A percentile compares a stretch with the other conserved stretches of the same genome.
phyloP scores from a whole-genome alignment of 2,113 vertebrate species.

The Anser cygnoides region DNA sequence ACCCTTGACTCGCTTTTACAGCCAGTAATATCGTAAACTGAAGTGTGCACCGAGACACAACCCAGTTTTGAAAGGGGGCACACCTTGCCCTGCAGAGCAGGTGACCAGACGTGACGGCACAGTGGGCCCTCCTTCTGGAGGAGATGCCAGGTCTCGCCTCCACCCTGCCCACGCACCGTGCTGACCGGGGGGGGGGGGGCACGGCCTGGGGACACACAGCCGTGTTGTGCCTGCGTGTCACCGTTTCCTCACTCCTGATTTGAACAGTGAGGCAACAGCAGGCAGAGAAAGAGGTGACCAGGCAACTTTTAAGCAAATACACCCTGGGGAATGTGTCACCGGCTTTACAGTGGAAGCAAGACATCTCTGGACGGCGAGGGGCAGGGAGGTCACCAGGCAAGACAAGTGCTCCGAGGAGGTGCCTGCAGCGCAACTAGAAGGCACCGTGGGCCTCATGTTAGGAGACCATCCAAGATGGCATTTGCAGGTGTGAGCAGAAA shows the following conservation, averaged over 20 bases:
- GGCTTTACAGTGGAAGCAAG: neutral
- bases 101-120: neutral
- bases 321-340: neutral
- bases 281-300: neutral
- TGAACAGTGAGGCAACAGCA: neutral
- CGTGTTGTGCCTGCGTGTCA: neutral
- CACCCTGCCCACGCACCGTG: neutral
- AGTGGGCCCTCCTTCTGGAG: neutral
- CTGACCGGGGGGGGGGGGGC: neutral
- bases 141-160: neutral
- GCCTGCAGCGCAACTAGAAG: neutral
- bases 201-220: fast-evolving
- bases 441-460: neutral
- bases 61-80: neutral
- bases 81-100: neutral
- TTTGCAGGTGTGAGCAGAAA: neutral
- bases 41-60: neutral
- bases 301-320: neutral
- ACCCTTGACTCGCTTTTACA: neutral
- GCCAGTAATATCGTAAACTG: neutral
- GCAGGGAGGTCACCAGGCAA: neutral
- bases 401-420: fast-evolving
- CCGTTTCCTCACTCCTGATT: neutral
- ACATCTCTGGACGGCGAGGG: neutral
- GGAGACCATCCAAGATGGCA: neutral